Conservation (phyloP, 2,797 vertebrate genomes). For the Sardinella longiceps region DNA sequence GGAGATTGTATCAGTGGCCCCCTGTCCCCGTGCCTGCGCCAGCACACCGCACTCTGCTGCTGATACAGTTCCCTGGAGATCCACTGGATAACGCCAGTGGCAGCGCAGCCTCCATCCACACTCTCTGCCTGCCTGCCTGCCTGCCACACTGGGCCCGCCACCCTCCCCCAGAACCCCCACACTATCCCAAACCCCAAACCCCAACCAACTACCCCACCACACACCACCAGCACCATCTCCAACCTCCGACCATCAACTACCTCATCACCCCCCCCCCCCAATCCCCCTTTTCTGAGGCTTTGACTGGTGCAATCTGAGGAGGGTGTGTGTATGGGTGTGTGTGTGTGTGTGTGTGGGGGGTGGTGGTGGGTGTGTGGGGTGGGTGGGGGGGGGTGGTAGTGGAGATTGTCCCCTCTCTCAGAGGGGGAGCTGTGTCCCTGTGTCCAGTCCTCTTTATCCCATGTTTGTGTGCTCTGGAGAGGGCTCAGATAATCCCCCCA, state of each 20-base stretch:
- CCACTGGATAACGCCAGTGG: conserved; percentile 44
- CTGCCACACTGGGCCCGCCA: neutral
- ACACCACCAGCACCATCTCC: no score
- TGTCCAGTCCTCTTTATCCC: conserved; percentile 40
- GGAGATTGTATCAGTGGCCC: conserved; percentile 61
- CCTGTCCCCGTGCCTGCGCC: conserved; percentile 41
- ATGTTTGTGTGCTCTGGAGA: conserved; percentile 45
- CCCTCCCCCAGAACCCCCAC: neutral
- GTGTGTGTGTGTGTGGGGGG: neutral
- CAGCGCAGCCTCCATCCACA: neutral
- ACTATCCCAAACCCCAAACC: neutral
- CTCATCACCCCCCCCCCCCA: neutral
- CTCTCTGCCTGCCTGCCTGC: neutral
- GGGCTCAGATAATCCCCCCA: conserved; percentile 52
- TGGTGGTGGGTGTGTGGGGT: neutral
- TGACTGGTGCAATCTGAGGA: conserved; percentile 16
- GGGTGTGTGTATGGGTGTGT: neutral
- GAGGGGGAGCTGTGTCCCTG: conserved; percentile 22
- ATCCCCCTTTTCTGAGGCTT: conserved; percentile 37
- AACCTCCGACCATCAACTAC: neutral
- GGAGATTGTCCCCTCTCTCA: conserved; percentile 10
- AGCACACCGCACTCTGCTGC: conserved; percentile 37
- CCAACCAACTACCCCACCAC: neutral
- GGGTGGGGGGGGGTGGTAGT: neutral
- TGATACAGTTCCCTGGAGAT: conserved; percentile 62